Evolutionary conservation across 2,797 vertebrate genomes (phyloP).

Genomic region (Gallinago stenura): DNA sequence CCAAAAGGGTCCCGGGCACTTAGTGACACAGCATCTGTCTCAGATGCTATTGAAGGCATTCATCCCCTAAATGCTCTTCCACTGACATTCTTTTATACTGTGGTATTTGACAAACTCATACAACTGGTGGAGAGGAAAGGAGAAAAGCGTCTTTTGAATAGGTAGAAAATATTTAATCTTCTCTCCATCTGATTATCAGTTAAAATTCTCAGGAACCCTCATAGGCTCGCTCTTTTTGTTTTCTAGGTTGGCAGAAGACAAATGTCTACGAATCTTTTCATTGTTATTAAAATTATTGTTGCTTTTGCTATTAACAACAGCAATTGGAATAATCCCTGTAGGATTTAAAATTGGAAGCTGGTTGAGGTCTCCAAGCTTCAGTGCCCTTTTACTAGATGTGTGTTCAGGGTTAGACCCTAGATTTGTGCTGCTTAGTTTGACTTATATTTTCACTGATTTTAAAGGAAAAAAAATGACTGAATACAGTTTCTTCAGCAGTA

Average conservation of each 20-base stretch:
- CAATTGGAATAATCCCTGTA: neutral
- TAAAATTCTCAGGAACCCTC: neutral
- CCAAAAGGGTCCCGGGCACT: constrained; percentile 16
- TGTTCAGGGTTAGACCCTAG: neutral
- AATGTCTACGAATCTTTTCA: neutral
- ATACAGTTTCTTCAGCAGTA: neutral
- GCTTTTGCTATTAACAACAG: neutral
- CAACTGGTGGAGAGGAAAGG: neutral
- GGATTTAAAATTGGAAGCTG: constrained; percentile 17
- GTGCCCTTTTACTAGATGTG: neutral
- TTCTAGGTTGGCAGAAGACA: neutral
- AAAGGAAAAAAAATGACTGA: neutral
- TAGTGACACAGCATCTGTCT: constrained; percentile 33
- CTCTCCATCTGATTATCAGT: neutral
- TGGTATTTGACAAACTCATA: constrained; percentile 53
- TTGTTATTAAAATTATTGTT: neutral
- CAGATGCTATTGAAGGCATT: constrained; percentile 25
- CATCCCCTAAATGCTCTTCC: constrained; percentile 12
- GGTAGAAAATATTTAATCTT: constrained; percentile 42
- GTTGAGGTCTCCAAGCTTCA: neutral
- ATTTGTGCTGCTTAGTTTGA: neutral
- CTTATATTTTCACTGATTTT: neutral
- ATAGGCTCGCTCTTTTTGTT: neutral
- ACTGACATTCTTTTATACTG: constrained; percentile 34
- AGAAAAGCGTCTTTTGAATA: constrained; percentile 12